These are phyloP conservation scores for Pollenia griseotomentosa DNA, from an alignment of 2,888 invertebrate genomes.

Conservation along the genomic window DNA sequence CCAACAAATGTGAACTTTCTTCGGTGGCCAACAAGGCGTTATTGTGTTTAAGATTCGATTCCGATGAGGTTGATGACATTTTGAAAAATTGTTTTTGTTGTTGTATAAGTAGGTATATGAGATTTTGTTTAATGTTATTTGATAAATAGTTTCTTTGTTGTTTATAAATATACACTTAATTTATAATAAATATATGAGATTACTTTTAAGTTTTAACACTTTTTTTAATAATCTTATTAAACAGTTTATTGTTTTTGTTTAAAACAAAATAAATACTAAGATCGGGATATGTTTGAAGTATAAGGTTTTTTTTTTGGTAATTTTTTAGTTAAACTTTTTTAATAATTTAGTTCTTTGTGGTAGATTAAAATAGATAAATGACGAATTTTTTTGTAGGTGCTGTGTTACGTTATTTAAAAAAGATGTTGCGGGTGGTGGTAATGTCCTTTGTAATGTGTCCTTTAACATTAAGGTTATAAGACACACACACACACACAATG, in stretches of 20 bases:
- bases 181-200: slow-evolving; percentile 51
- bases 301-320: slow-evolving; percentile 6
- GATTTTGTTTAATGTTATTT: slow-evolving; percentile 21
- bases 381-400: background rate
- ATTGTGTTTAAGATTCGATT: slow-evolving; percentile 73
- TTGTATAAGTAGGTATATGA: slow-evolving; percentile 9
- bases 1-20: slow-evolving; percentile 82
- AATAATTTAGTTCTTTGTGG: slow-evolving; percentile 10
- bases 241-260: background rate
- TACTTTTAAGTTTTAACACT: slow-evolving; percentile 38
- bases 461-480: slow-evolving; percentile 64
- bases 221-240: slow-evolving; percentile 19
- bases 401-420: slow-evolving; percentile 31
- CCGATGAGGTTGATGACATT: slow-evolving; percentile 75
- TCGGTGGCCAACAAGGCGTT: slow-evolving; percentile 77
- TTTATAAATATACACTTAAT: slow-evolving; percentile 38
- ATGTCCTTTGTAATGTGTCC: slow-evolving; percentile 67
- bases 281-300: slow-evolving; percentile 65
- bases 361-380: slow-evolving; percentile 2
- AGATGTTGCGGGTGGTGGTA: slow-evolving; percentile 11
- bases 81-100: slow-evolving; percentile 26
- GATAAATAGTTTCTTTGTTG: slow-evolving; percentile 39
- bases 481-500: slow-evolving; percentile 31
- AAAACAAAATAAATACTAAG: slow-evolving; percentile 41
- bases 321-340: slow-evolving; percentile 10